A percentile compares a stretch with the other conserved stretches of the same genome.
phyloP scores from a whole-genome alignment of 2,113 vertebrate genomes.

The Sander lucioperca region DNA sequence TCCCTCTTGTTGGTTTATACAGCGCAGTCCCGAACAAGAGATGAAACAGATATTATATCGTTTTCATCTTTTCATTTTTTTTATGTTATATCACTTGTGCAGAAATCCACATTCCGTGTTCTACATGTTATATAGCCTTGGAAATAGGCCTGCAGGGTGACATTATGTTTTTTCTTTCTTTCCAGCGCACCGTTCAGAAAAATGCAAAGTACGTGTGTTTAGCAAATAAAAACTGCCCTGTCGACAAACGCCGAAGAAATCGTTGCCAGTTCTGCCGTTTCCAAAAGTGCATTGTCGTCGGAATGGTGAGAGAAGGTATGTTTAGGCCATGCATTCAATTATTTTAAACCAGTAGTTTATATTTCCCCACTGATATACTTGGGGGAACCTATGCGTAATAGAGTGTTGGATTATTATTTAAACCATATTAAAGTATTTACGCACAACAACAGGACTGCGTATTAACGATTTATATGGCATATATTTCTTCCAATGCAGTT shows the following conservation, averaged over 20 bases:
- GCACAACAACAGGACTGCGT: neutral
- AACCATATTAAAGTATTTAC: slow-evolving; percentile 11
- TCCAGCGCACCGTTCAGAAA: slow-evolving; percentile 98
- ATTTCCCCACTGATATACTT: neutral
- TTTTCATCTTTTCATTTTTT: slow-evolving; percentile 32
- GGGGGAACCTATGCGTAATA: slow-evolving; percentile 14
- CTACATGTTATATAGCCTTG: neutral
- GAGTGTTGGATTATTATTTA: neutral
- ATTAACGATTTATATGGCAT: slow-evolving; percentile 21
- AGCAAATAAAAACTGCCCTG: slow-evolving; percentile 99
- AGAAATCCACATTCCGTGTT: neutral
- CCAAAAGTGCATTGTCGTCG: slow-evolving; percentile 97
- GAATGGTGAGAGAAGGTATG: slow-evolving; percentile 99
- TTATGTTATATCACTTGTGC: neutral
- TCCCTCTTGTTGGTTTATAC: slow-evolving; percentile 76
- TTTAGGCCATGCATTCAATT: slow-evolving; percentile 7
- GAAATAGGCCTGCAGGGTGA: slow-evolving; percentile 32
- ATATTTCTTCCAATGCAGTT: slow-evolving; percentile 82
- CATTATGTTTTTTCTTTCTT: slow-evolving; percentile 32
- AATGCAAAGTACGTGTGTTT: slow-evolving; percentile 99
- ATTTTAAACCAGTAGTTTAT: neutral
- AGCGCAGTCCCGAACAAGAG: slow-evolving; percentile 82
- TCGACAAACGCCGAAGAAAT: slow-evolving; percentile 96
- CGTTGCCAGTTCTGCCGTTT: slow-evolving; percentile 97
- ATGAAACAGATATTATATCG: slow-evolving; percentile 57